A percentile compares a stretch with the other conserved stretches of the same genome.
phyloP scores from a whole-genome alignment of 2,113 vertebrate genomes.

The Neotoma lepida region DNA sequence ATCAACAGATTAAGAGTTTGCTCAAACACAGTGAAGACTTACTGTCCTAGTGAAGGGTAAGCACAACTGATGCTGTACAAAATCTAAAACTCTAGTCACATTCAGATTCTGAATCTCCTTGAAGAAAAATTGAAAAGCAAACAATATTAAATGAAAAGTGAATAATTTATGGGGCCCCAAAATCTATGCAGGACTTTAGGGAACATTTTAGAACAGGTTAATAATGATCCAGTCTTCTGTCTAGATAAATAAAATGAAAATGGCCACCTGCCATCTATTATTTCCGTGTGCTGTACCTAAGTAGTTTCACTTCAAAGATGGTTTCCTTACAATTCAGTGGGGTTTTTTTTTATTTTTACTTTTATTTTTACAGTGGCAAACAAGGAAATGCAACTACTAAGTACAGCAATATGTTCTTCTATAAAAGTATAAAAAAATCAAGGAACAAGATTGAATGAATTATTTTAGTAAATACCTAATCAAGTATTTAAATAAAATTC shows the following conservation, averaged over 20 bases:
- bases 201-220: neutral
- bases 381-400: neutral
- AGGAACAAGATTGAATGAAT: neutral
- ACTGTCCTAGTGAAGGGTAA: neutral
- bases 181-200: neutral
- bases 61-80: neutral
- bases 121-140: neutral
- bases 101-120: neutral
- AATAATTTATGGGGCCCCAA: neutral
- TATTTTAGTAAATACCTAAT: neutral
- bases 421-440: constrained; percentile 29
- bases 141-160: neutral
- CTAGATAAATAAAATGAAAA: neutral
- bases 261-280: neutral
- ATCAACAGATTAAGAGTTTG: neutral
- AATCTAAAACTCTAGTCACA: neutral
- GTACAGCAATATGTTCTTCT: neutral
- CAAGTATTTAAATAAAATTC: neutral
- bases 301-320: neutral
- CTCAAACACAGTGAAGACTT: neutral
- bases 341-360: neutral
- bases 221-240: neutral
- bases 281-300: neutral
- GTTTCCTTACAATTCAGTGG: constrained; percentile 11
- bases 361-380: neutral